phyloP scores from a whole-genome alignment of 2,113 vertebrate species.

The Acanthisitta chloris region DNA sequence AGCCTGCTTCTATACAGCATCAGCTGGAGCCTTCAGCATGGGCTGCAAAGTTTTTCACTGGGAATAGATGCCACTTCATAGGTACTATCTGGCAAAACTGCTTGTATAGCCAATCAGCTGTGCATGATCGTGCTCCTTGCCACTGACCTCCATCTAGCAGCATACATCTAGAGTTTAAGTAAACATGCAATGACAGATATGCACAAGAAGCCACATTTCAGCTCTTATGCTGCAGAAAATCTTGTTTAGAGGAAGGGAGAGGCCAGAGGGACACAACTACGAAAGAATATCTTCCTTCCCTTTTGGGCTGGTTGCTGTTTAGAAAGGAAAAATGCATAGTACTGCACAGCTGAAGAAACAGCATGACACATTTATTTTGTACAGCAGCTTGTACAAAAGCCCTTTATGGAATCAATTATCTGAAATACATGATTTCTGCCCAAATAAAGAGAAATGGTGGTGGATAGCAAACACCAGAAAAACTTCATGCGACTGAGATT shows the following conservation, averaged over 20 bases:
- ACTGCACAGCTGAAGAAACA: constrained; percentile 34
- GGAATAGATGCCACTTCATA: neutral
- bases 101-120: neutral
- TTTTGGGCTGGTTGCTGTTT: constrained; percentile 31
- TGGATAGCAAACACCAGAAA: neutral
- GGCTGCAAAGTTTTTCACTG: neutral
- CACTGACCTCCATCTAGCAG: neutral
- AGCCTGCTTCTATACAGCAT: neutral
- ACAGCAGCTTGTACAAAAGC: neutral
- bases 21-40: neutral
- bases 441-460: neutral
- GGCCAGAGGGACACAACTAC: neutral
- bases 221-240: neutral
- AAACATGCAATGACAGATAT: neutral
- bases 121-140: neutral
- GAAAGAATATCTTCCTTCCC: constrained; percentile 23
- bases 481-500: neutral
- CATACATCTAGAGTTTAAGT: neutral
- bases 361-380: constrained; percentile 8
- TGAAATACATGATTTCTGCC: neutral
- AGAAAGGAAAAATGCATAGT: constrained; percentile 8
- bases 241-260: neutral
- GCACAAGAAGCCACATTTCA: neutral
- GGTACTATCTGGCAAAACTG: neutral
- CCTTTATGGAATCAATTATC: neutral